phyloP scores from a whole-genome alignment of 2,888 invertebrate genomes.

The Mystacides longicornis region DNA sequence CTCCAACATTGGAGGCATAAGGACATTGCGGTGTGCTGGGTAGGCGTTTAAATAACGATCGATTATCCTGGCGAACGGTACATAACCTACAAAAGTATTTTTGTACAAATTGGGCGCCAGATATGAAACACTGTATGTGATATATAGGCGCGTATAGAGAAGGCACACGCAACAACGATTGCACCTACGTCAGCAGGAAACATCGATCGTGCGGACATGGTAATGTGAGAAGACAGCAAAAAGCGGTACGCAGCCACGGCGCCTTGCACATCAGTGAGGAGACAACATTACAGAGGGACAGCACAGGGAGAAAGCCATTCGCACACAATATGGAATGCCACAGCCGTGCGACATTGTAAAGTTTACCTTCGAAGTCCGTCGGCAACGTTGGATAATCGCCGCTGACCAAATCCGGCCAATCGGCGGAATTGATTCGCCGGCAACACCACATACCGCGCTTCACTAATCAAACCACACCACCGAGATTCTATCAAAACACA shows the following conservation, averaged over 20 bases:
- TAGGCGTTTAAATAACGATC: neutral
- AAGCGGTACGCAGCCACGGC: neutral
- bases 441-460: slow-evolving; percentile 23
- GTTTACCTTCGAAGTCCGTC: slow-evolving; percentile 20
- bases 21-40: neutral
- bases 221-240: neutral
- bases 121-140: too few relatives aligned
- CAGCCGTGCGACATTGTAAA: neutral
- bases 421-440: slow-evolving; percentile 24
- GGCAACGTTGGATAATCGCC: neutral
- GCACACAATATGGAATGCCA: neutral
- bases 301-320: slow-evolving; percentile 19
- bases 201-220: slow-evolving; percentile 13
- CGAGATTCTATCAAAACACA: neutral
- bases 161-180: slow-evolving; percentile 4
- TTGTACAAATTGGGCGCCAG: neutral
- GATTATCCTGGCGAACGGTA: slow-evolving; percentile 5
- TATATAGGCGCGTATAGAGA: neutral
- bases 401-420: slow-evolving; percentile 17
- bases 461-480: neutral
- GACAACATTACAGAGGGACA: neutral
- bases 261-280: too few relatives aligned
- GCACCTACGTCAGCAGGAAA: slow-evolving; percentile 5
- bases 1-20: too few relatives aligned
- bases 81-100: neutral